phyloP scores from a whole-genome alignment of 2,113 vertebrate genomes.

The Laterallus jamaicensis region DNA sequence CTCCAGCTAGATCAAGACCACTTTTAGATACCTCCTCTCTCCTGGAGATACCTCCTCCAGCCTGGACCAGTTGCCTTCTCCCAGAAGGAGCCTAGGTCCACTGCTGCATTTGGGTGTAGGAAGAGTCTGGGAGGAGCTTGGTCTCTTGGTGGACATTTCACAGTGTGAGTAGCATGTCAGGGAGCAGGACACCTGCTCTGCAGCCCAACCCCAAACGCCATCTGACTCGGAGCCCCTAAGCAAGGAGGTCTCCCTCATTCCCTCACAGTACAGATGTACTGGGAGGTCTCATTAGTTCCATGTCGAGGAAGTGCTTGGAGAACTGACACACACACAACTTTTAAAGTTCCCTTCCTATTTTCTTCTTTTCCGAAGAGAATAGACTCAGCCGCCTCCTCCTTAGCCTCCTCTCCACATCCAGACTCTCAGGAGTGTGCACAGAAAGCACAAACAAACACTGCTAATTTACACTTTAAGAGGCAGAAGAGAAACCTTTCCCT shows the following conservation, averaged over 20 bases:
- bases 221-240: background rate
- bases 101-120: background rate
- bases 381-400: background rate
- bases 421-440: slow-evolving; percentile 12
- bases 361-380: slow-evolving; percentile 7
- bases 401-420: slow-evolving; percentile 24
- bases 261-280: background rate
- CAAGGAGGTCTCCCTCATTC: background rate
- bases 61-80: background rate
- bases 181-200: background rate
- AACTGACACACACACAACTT: background rate
- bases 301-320: background rate
- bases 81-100: background rate
- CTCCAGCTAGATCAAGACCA: background rate
- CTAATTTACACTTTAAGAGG: slow-evolving; percentile 69
- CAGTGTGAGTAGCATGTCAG: background rate
- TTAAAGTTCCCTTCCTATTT: slow-evolving; percentile 18
- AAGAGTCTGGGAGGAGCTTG: background rate
- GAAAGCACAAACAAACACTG: slow-evolving; percentile 44
- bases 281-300: slow-evolving; percentile 44
- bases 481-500: slow-evolving; percentile 63
- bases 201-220: background rate
- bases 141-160: background rate
- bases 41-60: background rate
- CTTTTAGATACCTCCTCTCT: background rate